phyloP scores from a whole-genome alignment of 2,113 vertebrate species.

The Ondatra zibethicus region DNA sequence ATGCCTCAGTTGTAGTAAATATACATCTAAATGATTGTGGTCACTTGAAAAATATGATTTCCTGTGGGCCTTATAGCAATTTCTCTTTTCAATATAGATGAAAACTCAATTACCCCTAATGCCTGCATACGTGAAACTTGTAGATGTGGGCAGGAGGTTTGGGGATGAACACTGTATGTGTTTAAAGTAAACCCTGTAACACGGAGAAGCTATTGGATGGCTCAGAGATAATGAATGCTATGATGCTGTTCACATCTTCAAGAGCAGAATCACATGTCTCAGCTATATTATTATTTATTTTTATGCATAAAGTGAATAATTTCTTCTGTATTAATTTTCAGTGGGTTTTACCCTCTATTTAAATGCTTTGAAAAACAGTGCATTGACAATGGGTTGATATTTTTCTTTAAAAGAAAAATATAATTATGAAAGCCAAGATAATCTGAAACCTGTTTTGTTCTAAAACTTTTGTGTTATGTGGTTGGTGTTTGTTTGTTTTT shows the following conservation, averaged over 20 bases:
- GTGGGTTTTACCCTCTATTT: slow-evolving; percentile 86
- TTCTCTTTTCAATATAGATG: slow-evolving; percentile 76
- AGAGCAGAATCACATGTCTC: slow-evolving; percentile 85
- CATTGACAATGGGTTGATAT: slow-evolving; percentile 86
- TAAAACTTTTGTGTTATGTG: slow-evolving; percentile 87
- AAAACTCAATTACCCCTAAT: slow-evolving; percentile 80
- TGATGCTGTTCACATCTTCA: slow-evolving; percentile 82
- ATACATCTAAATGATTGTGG: slow-evolving; percentile 68
- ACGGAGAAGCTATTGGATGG: slow-evolving; percentile 78
- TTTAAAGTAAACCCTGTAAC: slow-evolving; percentile 83
- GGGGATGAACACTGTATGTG: slow-evolving; percentile 72
- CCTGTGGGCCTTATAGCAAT: slow-evolving; percentile 76
- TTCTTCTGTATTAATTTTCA: slow-evolving; percentile 85
- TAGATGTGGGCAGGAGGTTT: slow-evolving; percentile 78
- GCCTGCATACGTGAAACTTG: slow-evolving; percentile 72
- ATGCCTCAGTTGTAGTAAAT: slow-evolving; percentile 65
- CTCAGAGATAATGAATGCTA: slow-evolving; percentile 80
- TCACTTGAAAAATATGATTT: slow-evolving; percentile 75
- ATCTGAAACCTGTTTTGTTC: slow-evolving; percentile 89
- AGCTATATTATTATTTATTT: slow-evolving; percentile 89
- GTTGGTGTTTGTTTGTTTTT: slow-evolving; percentile 86
- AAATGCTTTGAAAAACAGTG: slow-evolving; percentile 87
- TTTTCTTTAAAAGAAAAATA: slow-evolving; percentile 89
- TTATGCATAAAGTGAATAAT: slow-evolving; percentile 85
- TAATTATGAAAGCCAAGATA: slow-evolving; percentile 89